Evolutionary conservation across 2,888 invertebrate genomes (phyloP).

Genomic region (Megastigmus dorsalis): DNA sequence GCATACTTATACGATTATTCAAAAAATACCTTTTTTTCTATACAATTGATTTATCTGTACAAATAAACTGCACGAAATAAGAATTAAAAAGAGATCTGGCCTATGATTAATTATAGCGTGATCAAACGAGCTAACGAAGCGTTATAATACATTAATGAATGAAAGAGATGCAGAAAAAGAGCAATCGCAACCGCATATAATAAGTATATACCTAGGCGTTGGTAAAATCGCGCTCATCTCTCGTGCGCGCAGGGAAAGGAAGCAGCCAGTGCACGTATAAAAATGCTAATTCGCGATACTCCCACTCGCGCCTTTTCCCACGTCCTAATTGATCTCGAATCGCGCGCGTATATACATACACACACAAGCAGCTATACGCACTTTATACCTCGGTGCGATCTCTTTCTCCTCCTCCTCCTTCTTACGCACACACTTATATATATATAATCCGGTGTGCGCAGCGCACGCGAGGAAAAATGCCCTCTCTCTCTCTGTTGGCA

Average conservation of each 20-base stretch:
- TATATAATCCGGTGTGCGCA: too few species aligned
- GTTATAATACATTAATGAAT: background rate
- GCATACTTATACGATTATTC: too few species aligned
- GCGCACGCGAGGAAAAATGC: constrained; percentile 20
- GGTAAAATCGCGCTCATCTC: background rate
- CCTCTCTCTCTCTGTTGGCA: background rate
- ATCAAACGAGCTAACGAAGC: background rate
- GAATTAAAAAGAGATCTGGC: background rate
- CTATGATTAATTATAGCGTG: background rate
- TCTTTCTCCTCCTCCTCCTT: too few species aligned
- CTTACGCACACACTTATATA: too few species aligned
- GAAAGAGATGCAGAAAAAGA: too few species aligned
- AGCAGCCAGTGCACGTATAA: too few species aligned
- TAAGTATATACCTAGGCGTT: background rate
- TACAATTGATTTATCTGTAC: too few species aligned
- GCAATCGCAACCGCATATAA: background rate
- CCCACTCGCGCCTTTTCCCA: constrained; percentile 12
- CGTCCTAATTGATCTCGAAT: constrained; percentile 46
- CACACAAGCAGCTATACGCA: too few species aligned
- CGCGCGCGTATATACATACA: background rate
- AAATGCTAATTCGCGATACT: constrained; percentile 9
- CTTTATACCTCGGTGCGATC: background rate
- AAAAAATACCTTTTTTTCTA: too few species aligned
- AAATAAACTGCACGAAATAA: background rate
- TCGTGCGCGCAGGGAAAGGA: background rate